Base-by-base conservation (phyloP, 2,797 vertebrate species). In the Ceyx erithaca region DNA sequence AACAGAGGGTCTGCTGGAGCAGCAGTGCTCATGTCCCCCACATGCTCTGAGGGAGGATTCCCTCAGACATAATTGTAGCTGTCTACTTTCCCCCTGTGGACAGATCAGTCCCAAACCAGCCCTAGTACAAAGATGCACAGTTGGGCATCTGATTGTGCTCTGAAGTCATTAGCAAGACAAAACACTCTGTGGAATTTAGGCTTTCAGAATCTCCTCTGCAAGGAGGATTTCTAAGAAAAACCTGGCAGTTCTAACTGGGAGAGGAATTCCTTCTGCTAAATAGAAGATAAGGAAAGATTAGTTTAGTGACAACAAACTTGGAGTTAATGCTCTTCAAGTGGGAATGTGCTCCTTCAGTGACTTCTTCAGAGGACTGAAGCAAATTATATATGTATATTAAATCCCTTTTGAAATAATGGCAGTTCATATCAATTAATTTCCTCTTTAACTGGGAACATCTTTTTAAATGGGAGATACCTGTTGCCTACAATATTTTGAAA, bases 141-240 rank as follows among this genome's bases (percentile, higher is more conserved):
- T 95, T 97, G 98, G 98, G 97, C 95, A 98, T 97, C 97, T 97
- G 96, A 98, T 98, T 98, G 97, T 98, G 95, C 96, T 97, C 83
- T 96, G 96, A 96, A 98, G 97, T 98, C 98, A 99, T 98, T 98
- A 99, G 97, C 97, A 97, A 98, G 97, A 98, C 97, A 98, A 98
- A 98, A 97, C 94, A 96, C 88, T 57, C 51, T 25, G 41, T 90
- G 93, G 94, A 97, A 97, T 96, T 93, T 48, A 43, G 55, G 96
- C 97, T 96, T 98, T 97, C 95, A 97, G 94, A 97, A 93, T 87
- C 73, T 73, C 76, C 67, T 94, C 85, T 88, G 40, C 82, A 93
- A 98, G 96, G 96, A 98, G 97, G 97, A 97, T 97, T 98, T 98
- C 97, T 97, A 97, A 96, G 96, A 97, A 98, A 98, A 90, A 90